Conservation (phyloP, 2,888 invertebrate genomes). For the Hirtodrosophila duncani region DNA sequence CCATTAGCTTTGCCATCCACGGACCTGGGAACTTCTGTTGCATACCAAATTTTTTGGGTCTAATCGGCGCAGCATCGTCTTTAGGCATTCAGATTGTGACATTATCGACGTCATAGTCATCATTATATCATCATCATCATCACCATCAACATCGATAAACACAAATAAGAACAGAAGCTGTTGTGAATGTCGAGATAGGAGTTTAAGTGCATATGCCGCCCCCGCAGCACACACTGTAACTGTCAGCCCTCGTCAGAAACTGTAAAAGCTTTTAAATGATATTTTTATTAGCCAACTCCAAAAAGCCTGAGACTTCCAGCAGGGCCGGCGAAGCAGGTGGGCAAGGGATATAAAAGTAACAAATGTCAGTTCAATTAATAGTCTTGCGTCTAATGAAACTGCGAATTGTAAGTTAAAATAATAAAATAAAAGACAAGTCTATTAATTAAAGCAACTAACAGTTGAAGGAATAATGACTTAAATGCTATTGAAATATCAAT, state of each 20-base stretch:
- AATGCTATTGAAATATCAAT: no score
- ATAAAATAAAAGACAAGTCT: no score
- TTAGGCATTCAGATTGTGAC: conserved; percentile 10
- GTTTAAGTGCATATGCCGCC: conserved; percentile 48
- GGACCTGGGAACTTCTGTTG: conserved; percentile 28
- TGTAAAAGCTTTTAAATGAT: no score
- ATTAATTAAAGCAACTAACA: no score
- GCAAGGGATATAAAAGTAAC: no score
- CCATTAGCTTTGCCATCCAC: conserved; percentile 50
- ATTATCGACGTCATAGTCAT: conserved; percentile 28
- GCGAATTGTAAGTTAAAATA: no score
- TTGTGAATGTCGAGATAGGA: conserved; percentile 21
- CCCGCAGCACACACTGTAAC: no score
- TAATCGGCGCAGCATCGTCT: conserved; percentile 29
- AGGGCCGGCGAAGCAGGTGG: no score
- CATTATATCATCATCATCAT: conserved; percentile 32
- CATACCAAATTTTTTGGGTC: conserved; percentile 48
- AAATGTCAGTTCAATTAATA: no score
- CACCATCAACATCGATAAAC: conserved; percentile 33
- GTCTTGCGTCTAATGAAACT: no score
- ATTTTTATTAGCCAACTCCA: conserved; percentile 47
- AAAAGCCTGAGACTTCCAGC: not conserved
- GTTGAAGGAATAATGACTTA: no score
- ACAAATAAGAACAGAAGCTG: conserved; percentile 16
- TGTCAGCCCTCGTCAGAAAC: conserved; percentile 1